Percentiles rank a stretch among this genome's conserved stretches.
These are phyloP conservation scores for Drosophila vallismaia DNA, from an alignment of 2,888 invertebrate species.

Conservation along the genomic window DNA sequence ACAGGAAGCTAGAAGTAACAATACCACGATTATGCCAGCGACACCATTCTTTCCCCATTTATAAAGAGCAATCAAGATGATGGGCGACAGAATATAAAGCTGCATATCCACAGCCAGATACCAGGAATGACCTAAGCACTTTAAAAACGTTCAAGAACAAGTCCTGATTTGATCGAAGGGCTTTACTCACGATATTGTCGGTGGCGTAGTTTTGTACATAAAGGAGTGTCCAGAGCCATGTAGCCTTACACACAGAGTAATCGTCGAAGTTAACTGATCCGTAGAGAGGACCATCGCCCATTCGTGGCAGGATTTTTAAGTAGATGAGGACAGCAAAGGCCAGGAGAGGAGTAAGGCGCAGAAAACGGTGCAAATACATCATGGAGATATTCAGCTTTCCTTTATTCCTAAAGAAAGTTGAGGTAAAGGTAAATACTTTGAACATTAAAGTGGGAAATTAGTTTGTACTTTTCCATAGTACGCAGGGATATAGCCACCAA, in stretches of 20 bases:
- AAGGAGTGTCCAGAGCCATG: conserved; percentile 84
- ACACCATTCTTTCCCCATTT: conserved; percentile 71
- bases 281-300: conserved; percentile 85
- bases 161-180: not conserved
- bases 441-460: no score
- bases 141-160: not conserved
- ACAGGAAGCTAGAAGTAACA: conserved; percentile 68
- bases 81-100: conserved; percentile 85
- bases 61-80: conserved; percentile 84
- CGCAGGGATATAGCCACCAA: conserved; percentile 78
- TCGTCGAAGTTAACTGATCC: conserved; percentile 19
- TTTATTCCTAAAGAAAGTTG: conserved; percentile 31
- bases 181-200: conserved; percentile 60
- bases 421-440: no score
- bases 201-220: conserved; percentile 84
- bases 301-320: conserved; percentile 83
- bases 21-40: conserved; percentile 52
- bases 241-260: conserved; percentile 65
- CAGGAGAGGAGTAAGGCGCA: conserved; percentile 85
- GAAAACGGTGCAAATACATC: conserved; percentile 78
- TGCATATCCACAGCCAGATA: conserved; percentile 86
- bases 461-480: conserved; percentile 58
- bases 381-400: conserved; percentile 68
- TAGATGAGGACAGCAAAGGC: conserved; percentile 84
- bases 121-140: conserved; percentile 85